Evolutionary conservation across 1,140 invertebrate species (phyloP).

Genomic region (Notospermus geniculatus): DNA sequence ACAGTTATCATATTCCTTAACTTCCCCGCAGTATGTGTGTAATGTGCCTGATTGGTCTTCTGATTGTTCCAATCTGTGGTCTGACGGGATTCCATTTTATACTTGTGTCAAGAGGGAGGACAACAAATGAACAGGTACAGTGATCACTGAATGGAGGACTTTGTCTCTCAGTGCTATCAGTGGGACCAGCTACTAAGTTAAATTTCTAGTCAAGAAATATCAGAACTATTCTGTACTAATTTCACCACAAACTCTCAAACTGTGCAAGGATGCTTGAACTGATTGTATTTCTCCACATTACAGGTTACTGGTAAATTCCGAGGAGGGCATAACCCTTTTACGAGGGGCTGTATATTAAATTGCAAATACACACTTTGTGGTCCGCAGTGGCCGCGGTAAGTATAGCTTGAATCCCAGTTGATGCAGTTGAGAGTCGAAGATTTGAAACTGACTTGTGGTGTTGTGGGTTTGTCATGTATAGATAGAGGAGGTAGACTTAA

Average conservation of each 20-base stretch:
- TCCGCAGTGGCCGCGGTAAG: conserved; percentile 92
- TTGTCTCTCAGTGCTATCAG: too few relatives aligned
- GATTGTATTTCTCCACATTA: conserved; percentile 20
- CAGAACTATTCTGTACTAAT: too few relatives aligned
- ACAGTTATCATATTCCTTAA: conserved; percentile 32
- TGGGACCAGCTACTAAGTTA: too few relatives aligned
- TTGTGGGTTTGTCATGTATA: too few relatives aligned
- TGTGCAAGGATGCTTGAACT: not conserved
- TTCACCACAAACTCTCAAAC: too few relatives aligned
- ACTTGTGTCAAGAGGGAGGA: conserved; percentile 92
- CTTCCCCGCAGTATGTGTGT: conserved; percentile 73
- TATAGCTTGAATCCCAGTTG: not conserved
- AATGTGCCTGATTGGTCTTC: conserved; percentile 84
- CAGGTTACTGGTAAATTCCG: conserved; percentile 95
- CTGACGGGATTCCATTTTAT: conserved; percentile 97
- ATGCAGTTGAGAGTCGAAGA: too few relatives aligned
- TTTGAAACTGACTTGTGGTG: too few relatives aligned
- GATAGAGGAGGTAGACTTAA: too few relatives aligned
- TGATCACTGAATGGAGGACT: too few relatives aligned
- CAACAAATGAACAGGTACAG: conserved; percentile 98
- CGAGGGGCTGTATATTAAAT: conserved; percentile 87
- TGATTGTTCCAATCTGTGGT: conserved; percentile 96
- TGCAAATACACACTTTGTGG: conserved; percentile 94
- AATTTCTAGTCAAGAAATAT: too few relatives aligned
- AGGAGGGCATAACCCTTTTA: conserved; percentile 95